Conservation (phyloP, 2,113 vertebrate genomes). For the Phodopus roborovskii region DNA sequence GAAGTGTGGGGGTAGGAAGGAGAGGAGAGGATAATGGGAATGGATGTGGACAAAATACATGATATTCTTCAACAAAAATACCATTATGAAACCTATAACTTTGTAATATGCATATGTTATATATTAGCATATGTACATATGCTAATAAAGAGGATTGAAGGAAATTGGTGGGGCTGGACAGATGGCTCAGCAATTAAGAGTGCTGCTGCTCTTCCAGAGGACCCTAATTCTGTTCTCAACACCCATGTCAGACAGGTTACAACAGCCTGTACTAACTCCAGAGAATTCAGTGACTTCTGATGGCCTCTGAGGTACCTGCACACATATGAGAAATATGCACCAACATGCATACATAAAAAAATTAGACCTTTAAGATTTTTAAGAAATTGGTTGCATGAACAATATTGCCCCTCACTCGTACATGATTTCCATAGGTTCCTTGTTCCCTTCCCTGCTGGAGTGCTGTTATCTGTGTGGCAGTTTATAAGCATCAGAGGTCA, state of each 20-base stretch:
- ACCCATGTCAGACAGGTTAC: neutral
- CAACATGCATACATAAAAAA: neutral
- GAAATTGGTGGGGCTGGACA: neutral
- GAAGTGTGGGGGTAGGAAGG: neutral
- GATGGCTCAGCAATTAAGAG: neutral
- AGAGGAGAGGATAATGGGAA: neutral
- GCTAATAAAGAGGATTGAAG: neutral
- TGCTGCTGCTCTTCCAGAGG: neutral
- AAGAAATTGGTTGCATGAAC: neutral
- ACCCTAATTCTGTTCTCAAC: neutral
- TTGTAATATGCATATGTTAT: neutral
- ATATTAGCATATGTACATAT: neutral
- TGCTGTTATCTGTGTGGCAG: neutral
- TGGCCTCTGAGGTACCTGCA: neutral
- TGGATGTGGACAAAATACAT: neutral
- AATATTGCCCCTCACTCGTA: fast-evolving
- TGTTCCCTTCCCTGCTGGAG: neutral
- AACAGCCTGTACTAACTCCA: neutral
- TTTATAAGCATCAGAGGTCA: neutral
- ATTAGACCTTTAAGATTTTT: neutral
- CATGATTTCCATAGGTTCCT: neutral
- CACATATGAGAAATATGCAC: too few species aligned
- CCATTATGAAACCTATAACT: neutral
- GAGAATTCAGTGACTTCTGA: neutral
- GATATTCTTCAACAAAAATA: neutral